Evolutionary conservation across 2,888 invertebrate genomes (phyloP).

Genomic region (Drosophila antonietae): DNA sequence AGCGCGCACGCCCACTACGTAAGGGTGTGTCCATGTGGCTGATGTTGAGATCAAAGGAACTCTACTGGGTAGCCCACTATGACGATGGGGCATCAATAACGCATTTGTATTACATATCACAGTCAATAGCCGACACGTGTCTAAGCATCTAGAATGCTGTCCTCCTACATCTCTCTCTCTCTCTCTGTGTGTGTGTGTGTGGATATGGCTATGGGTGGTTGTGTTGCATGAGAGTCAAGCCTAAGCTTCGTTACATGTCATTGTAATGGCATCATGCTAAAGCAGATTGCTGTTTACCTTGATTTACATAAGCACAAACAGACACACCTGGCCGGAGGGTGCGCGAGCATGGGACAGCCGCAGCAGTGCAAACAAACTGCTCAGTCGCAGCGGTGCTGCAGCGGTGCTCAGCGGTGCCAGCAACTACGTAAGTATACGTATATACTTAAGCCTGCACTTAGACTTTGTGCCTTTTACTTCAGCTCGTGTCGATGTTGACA

Average conservation of each 20-base stretch:
- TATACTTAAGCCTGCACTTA: constrained; percentile 77
- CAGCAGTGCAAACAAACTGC: constrained; percentile 39
- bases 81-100: constrained; percentile 69
- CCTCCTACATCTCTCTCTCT: background rate
- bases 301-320: constrained; percentile 70
- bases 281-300: constrained; percentile 79
- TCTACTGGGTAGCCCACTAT: constrained; percentile 32
- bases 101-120: constrained; percentile 74
- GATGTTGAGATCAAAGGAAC: constrained; percentile 38
- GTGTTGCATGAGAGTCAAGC: constrained; percentile 14
- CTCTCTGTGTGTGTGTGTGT: background rate
- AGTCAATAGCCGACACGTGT: constrained; percentile 75
- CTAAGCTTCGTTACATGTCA: constrained; percentile 62
- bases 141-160: constrained; percentile 62
- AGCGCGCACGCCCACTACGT: constrained; percentile 10
- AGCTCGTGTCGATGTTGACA: constrained; percentile 68
- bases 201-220: constrained; percentile 7
- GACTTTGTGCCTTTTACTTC: constrained; percentile 72
- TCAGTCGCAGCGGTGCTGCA: constrained; percentile 36
- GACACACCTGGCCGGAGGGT: constrained; percentile 7
- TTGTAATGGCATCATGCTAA: constrained; percentile 73
- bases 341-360: constrained; percentile 40
- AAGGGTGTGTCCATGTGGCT: constrained; percentile 28
- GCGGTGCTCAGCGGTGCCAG: constrained; percentile 12
- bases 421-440: constrained; percentile 52